Base-by-base conservation (phyloP, 2,888 invertebrate species). In the Apamea crenata region DNA sequence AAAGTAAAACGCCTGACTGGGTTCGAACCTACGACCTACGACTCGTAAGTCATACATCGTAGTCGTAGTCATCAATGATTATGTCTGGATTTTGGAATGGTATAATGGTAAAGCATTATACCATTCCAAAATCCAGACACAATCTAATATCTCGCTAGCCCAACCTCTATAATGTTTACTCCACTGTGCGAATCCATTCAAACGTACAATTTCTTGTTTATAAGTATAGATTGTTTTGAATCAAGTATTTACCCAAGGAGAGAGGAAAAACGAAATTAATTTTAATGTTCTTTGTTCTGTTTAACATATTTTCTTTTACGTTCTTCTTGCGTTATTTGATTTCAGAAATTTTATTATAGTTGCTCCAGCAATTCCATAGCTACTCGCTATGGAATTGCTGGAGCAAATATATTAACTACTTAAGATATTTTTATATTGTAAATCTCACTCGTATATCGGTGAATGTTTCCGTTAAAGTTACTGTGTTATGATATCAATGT, bases 261-360 rank as follows among this genome's bases (percentile, higher is more conserved):
- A 83, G 21, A 32, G 70, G 59, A 29, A 78, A 50, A 82, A 73
- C 70, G 67, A 88, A 89, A 89, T 90, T 87, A 89, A 89, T 89
- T 85, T 84, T 56, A 86, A 86, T 87, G 74, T 83, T 84, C 83
- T 87, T 90, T 88, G 87, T 89, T 86, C 82, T 74, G 36, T 12
- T 73, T 12, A 74, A 73, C 73, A 88, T 89, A 84, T 85, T 88
- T 82, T 74, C 63, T 82, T 84, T 82, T 16, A 36, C 67, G 79
- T 86, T 53, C 50, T 81, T 87, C 80, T 74, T 83, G 72, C 29
- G 67, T 83, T 87, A 87, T 90, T 90, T 88, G 77, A 85, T 90
- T 86, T 77, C 66, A 82, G 75, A 86, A 83, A 88, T 86, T 85
- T 86, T 89, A 82, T 82, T 89, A 72, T 74, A 77, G 72, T 68